Conservation (phyloP, 2,888 invertebrate genomes). For the Diarsia brunnea region DNA sequence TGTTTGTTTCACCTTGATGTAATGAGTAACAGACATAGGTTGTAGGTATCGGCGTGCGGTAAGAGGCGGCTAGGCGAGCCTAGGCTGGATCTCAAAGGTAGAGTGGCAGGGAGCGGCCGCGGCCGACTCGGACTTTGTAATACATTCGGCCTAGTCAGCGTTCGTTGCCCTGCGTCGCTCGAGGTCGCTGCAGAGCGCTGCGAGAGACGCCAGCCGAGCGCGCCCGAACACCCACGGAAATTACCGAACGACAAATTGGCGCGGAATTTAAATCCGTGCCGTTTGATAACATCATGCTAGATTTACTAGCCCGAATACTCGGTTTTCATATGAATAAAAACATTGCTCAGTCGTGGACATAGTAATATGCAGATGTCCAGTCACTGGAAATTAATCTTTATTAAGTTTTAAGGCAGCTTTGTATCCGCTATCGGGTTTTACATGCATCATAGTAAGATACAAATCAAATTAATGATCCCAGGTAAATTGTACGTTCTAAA, state of each 20-base stretch:
- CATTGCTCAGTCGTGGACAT: neutral
- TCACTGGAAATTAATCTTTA: neutral
- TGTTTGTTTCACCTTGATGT: slow-evolving; percentile 86
- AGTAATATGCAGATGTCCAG: neutral
- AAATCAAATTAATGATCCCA: slow-evolving; percentile 2
- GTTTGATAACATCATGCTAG: slow-evolving; percentile 32
- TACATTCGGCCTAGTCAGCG: slow-evolving; percentile 90
- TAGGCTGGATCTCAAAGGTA: slow-evolving; percentile 88
- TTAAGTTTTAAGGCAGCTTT: slow-evolving; percentile 8
- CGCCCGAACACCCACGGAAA: slow-evolving; percentile 81
- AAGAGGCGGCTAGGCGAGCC: slow-evolving; percentile 87
- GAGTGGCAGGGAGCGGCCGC: slow-evolving; percentile 88
- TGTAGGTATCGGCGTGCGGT: slow-evolving; percentile 83
- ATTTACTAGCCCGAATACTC: slow-evolving; percentile 27
- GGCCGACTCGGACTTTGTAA: slow-evolving; percentile 89
- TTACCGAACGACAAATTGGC: slow-evolving; percentile 75
- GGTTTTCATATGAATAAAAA: neutral
- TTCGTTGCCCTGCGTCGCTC: slow-evolving; percentile 87
- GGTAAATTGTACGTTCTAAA: slow-evolving; percentile 9
- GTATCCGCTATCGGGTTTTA: neutral
- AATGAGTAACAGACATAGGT: slow-evolving; percentile 83
- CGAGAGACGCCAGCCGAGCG: slow-evolving; percentile 70
- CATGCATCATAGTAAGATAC: slow-evolving; percentile 14
- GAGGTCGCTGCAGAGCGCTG: slow-evolving; percentile 81
- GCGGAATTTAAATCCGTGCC: slow-evolving; percentile 72